phyloP scores from a whole-genome alignment of 2,113 vertebrate species.

The Eretmochelys imbricata region DNA sequence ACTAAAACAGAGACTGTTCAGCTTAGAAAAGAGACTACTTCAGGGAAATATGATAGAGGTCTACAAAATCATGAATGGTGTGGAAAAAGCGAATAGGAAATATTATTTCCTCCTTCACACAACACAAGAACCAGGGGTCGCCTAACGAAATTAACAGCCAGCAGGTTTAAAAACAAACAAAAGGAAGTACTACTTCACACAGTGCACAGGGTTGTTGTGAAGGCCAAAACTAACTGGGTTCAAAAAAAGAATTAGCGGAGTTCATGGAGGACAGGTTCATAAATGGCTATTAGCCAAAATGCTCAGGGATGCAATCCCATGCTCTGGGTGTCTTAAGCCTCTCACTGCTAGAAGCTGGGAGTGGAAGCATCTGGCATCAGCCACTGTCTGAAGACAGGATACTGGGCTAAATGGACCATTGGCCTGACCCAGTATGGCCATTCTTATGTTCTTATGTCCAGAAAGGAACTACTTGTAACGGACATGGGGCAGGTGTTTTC shows the following conservation, averaged over 20 bases:
- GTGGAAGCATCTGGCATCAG: background rate
- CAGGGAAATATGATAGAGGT: background rate
- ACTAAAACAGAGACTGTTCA: background rate
- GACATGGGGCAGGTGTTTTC: background rate
- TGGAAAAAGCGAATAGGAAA: background rate
- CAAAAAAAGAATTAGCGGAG: background rate
- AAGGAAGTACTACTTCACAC: background rate
- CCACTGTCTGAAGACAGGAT: background rate
- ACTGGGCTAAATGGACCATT: background rate
- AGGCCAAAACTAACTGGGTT: background rate
- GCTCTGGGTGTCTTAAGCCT: background rate
- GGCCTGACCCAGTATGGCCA: background rate
- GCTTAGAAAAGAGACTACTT: background rate
- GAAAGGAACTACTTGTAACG: background rate
- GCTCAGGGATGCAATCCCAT: background rate
- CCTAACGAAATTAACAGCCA: background rate
- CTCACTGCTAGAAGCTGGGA: background rate
- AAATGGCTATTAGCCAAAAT: background rate
- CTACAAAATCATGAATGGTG: background rate
- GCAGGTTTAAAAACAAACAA: background rate
- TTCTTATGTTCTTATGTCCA: background rate
- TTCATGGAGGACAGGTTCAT: background rate
- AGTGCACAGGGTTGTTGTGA: background rate
- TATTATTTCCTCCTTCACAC: background rate
- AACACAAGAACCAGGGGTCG: background rate